A percentile compares a stretch with the other conserved stretches of the same genome.
These are phyloP conservation scores for Antigone vipio DNA, from an alignment of 2,113 vertebrate species.

Conservation along the genomic window DNA sequence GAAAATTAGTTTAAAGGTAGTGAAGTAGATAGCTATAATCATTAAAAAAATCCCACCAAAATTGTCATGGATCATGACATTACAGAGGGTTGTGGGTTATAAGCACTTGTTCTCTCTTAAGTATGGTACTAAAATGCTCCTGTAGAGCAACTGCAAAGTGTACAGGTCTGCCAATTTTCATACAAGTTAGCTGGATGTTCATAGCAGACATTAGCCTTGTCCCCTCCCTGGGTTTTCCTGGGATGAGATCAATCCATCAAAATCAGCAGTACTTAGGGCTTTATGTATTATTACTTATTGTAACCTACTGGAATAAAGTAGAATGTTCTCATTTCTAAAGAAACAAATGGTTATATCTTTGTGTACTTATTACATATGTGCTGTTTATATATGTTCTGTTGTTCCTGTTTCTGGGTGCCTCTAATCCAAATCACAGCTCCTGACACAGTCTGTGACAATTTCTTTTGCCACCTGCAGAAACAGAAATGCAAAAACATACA, in stretches of 20 bases:
- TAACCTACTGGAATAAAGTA: neutral
- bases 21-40: neutral
- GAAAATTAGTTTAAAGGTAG: constrained; percentile 32
- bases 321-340: neutral
- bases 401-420: neutral
- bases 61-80: neutral
- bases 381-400: neutral
- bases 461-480: neutral
- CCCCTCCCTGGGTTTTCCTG: neutral
- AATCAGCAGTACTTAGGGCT: neutral
- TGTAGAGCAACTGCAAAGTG: neutral
- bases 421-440: neutral
- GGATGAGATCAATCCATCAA: neutral
- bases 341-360: neutral
- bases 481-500: neutral
- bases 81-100: neutral
- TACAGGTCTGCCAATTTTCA: neutral
- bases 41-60: neutral
- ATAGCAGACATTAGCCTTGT: neutral
- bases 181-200: neutral
- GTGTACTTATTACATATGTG: neutral
- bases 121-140: neutral
- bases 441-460: neutral
- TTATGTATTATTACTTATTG: neutral
- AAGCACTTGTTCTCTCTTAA: neutral